These are phyloP conservation scores for Distichodus sexfasciatus DNA, from an alignment of 2,797 vertebrate genomes.

Conservation along the genomic window DNA sequence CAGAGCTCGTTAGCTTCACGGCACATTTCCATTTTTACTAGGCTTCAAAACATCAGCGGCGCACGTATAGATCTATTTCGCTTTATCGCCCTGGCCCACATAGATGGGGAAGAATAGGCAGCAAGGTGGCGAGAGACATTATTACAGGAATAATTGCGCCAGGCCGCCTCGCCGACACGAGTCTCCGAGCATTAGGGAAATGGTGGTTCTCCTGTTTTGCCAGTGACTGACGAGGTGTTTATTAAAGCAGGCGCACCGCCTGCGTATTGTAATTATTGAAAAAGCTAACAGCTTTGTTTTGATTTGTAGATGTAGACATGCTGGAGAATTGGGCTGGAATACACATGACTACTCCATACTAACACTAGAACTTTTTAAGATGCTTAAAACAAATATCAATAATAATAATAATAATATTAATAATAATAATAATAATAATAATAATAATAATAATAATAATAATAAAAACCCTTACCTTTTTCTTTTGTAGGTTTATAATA, in stretches of 20 bases:
- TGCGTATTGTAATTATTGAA: slow-evolving; percentile 3
- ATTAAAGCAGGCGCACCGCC: not conserved
- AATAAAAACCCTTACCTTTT: too few species aligned
- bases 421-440: too few species aligned
- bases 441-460: too few species aligned
- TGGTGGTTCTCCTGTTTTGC: slow-evolving; percentile 1
- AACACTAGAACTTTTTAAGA: too few species aligned
- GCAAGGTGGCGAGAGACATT: slow-evolving; percentile 28
- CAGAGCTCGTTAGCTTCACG: slow-evolving; percentile 56
- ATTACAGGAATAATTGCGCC: slow-evolving; percentile 43
- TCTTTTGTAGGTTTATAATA: too few species aligned
- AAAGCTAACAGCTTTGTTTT: not conserved
- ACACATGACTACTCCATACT: too few species aligned
- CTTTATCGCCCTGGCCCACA: slow-evolving; percentile 41
- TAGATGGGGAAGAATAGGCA: slow-evolving; percentile 36
- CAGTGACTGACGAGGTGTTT: not conserved
- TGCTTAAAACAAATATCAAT: not conserved
- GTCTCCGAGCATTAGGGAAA: not conserved
- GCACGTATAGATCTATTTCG: slow-evolving; percentile 45
- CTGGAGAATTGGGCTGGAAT: not conserved
- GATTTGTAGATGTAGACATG: not conserved
- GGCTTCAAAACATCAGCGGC: slow-evolving; percentile 42
- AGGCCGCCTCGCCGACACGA: not conserved
- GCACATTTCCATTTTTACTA: slow-evolving; percentile 53
- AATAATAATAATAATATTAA: too few species aligned